Evolutionary conservation across 2,888 invertebrate species (phyloP), one percentile per base, ranked within the genome.

Genomic region (Aporophyla lueneburgensis): DNA sequence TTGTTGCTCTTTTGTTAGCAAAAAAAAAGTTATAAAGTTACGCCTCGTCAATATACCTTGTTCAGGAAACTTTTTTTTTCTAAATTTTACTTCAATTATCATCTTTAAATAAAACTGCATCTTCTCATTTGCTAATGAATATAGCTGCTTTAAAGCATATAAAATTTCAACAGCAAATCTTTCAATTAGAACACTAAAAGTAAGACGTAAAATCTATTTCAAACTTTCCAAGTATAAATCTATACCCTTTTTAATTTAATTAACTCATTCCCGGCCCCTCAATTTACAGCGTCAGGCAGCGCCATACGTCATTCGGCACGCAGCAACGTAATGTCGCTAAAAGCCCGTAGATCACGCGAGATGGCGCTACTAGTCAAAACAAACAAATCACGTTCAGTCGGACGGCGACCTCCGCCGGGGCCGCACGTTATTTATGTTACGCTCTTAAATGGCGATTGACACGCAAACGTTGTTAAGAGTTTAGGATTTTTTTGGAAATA

Each of bases 301-400:
- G 76, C 78, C 74, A 83, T 89, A 70, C 81, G 73, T 88, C 86
- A 89, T 81, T 87, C 89, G 69, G 76, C 86, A 84, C 85, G 86
- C 84, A 79, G 72, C 69, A 21, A 72, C 70, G 74, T 83, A 87
- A 88, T 86, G 86, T 83, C 80, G 78, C 83, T 91, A 90, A 92
- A 91, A 87, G 89, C 86, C 82, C 86, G 85, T 93, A 92, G 91
- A 93, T 93, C 93, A 93, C 92, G 91, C 89, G 82, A 94, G 94
- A 93, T 94, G 93, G 91, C 92, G 91, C 78, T 92, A 80, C 85
- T 74, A 86, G 86, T 89, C 91, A 92, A 92, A 93, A 92, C 93
- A 93, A 89, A 93, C 92, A 92, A 93, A 93, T 94, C 92, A 93
- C 87, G 71, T 86, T 85, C 91, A 93, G 86, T 93, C 88, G 84